Percentiles rank a stretch among this genome's conserved stretches.
Conservation (phyloP, 1,140 invertebrate genomes). For the Rhopalosiphum maidis region DNA sequence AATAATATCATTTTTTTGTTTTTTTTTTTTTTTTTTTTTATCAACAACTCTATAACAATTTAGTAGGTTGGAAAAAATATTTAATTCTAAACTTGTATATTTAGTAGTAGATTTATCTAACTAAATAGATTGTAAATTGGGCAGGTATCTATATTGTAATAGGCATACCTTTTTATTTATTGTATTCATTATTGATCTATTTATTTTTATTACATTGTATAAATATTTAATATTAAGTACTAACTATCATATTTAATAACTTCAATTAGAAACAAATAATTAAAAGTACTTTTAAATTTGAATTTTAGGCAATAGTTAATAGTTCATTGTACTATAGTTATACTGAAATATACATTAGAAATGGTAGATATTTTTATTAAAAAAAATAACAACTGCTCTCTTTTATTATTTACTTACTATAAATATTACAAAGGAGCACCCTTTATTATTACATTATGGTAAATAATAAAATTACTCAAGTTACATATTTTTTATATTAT, state of each 20-base stretch:
- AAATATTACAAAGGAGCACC: not conserved
- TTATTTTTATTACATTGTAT: not conserved
- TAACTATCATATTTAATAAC: not conserved
- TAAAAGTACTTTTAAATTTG: not conserved
- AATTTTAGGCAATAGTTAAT: not conserved
- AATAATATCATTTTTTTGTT: too few species aligned
- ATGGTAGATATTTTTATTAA: not conserved
- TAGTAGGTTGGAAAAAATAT: not conserved
- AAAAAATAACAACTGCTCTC: not conserved
- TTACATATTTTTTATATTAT: not conserved
- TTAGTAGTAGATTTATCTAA: not conserved
- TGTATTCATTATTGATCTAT: not conserved
- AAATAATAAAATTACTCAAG: not conserved
- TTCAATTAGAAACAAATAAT: not conserved
- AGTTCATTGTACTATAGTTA: not conserved
- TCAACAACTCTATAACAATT: not conserved
- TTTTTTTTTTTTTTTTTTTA: not conserved
- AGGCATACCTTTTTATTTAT: not conserved
- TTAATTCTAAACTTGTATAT: not conserved
- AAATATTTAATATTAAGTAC: not conserved
- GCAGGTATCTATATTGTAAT: not conserved
- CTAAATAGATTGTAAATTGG: not conserved
- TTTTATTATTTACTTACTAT: not conserved
- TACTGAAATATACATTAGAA: not conserved
- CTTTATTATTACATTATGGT: not conserved